Conservation (phyloP, 2,113 vertebrate species). For the Danio rerio region DNA sequence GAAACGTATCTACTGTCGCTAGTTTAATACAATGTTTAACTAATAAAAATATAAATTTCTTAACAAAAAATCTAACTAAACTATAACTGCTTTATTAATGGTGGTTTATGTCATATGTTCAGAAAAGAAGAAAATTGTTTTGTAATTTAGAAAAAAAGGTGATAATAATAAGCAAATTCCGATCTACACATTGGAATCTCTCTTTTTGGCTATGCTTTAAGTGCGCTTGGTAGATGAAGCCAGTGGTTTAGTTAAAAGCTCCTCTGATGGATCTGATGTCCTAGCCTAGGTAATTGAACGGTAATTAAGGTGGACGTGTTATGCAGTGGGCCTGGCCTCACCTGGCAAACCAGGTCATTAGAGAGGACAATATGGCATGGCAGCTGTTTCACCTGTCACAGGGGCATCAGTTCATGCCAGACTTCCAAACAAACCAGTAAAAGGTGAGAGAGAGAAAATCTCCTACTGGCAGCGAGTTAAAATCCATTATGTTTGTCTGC, state of each 20-base stretch:
- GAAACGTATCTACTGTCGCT: too few species aligned
- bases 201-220: not conserved
- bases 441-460: not conserved
- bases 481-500: constrained; percentile 19
- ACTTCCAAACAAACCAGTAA: not conserved
- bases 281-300: constrained; percentile 37
- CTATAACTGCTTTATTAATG: not conserved
- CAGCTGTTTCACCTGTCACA: constrained; percentile 52
- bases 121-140: too few species aligned
- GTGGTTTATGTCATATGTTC: not conserved
- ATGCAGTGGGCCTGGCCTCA: constrained; percentile 21
- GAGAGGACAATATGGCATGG: constrained; percentile 44
- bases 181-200: not conserved
- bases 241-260: constrained; percentile 22
- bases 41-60: too few species aligned
- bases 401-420: not conserved
- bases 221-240: not conserved
- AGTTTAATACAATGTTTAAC: too few species aligned
- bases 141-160: not conserved
- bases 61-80: too few species aligned
- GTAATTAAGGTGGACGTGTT: constrained; percentile 50
- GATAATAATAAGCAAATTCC: not conserved
- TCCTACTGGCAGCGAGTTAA: not conserved
- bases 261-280: constrained; percentile 32
- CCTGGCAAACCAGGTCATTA: constrained; percentile 46